Evolutionary conservation across 1,140 invertebrate genomes (phyloP).

Genomic region (Brachionus rubens): DNA sequence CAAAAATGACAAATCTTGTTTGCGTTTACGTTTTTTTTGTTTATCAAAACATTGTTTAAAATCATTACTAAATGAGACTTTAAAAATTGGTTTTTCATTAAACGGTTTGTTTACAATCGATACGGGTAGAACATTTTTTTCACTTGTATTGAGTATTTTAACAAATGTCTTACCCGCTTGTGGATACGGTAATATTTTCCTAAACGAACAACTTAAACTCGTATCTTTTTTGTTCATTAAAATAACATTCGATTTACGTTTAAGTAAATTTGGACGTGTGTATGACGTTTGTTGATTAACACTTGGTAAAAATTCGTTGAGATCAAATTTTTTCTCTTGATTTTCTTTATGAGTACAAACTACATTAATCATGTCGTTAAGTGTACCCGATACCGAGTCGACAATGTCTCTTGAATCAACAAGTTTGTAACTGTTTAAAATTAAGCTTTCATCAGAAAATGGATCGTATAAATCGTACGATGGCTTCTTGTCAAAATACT

Average conservation of each 20-base stretch:
- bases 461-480: background rate
- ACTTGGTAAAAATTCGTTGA: background rate
- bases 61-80: background rate
- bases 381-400: background rate
- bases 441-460: background rate
- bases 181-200: background rate
- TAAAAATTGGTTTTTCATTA: background rate
- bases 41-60: background rate
- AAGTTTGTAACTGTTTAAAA: background rate
- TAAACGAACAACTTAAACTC: too few relatives aligned
- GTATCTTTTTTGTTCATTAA: background rate
- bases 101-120: background rate
- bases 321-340: background rate
- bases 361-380: constrained; percentile 20
- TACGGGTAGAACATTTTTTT: background rate
- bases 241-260: constrained; percentile 1
- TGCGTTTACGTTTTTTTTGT: background rate
- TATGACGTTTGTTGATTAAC: background rate
- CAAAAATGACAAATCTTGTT: constrained; percentile 28
- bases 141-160: constrained; percentile 5
- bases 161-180: background rate
- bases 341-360: constrained; percentile 32
- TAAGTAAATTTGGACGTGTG: background rate
- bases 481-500: background rate
- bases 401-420: background rate